These are phyloP conservation scores for Pempheris klunzingeri DNA, from an alignment of 2,797 vertebrate genomes.

Conservation along the genomic window DNA sequence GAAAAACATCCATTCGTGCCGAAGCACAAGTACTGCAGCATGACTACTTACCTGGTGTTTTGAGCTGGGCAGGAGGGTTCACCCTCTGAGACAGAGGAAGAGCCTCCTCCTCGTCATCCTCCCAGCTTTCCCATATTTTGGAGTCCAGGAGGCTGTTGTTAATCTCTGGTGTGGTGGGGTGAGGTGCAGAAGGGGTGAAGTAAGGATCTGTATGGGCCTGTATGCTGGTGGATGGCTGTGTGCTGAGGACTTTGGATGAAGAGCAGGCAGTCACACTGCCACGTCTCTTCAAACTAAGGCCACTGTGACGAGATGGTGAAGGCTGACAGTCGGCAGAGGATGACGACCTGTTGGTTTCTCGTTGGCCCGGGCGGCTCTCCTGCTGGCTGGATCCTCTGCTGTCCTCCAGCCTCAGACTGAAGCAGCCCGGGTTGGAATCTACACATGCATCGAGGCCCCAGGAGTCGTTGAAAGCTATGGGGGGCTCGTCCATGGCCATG, in stretches of 20 bases:
- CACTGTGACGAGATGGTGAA: neutral
- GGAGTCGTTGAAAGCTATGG: slow-evolving; percentile 81
- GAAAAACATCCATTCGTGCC: too few relatives aligned
- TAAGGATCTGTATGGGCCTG: neutral
- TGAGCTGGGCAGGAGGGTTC: slow-evolving; percentile 62
- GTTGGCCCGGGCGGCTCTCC: slow-evolving; percentile 4
- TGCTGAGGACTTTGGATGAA: neutral
- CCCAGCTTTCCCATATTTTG: slow-evolving; percentile 87
- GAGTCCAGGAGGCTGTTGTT: slow-evolving; percentile 84
- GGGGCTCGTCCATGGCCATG: slow-evolving; percentile 83
- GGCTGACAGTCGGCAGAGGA: neutral
- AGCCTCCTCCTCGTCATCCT: slow-evolving; percentile 77
- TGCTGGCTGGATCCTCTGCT: slow-evolving; percentile 55
- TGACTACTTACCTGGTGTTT: slow-evolving; percentile 85
- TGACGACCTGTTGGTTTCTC: neutral
- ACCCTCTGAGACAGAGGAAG: slow-evolving; percentile 83
- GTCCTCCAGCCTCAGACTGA: slow-evolving; percentile 83
- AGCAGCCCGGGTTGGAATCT: slow-evolving; percentile 58
- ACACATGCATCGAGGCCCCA: slow-evolving; percentile 79
- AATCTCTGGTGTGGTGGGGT: slow-evolving; percentile 33
- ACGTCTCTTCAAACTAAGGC: neutral
- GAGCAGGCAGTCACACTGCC: neutral
- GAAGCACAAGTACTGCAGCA: neutral
- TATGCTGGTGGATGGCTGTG: neutral
- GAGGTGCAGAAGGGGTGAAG: slow-evolving; percentile 28